These are phyloP conservation scores for Halcyon malimbica DNA, from an alignment of 2,113 vertebrate species.

Conservation along the genomic window DNA sequence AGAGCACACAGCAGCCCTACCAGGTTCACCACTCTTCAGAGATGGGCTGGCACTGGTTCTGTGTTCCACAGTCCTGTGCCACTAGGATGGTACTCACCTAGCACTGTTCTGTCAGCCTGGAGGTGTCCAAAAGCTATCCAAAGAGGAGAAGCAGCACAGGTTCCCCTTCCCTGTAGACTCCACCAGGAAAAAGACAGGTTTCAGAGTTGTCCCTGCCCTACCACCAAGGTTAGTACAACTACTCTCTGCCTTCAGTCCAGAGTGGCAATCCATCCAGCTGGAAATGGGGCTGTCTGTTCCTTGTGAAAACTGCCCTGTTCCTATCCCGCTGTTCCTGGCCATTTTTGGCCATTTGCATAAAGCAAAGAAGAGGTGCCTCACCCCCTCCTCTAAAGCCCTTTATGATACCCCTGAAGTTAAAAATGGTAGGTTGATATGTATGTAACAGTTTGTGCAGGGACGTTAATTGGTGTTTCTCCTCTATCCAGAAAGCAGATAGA, in stretches of 20 bases:
- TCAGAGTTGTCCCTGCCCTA: neutral
- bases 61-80: neutral
- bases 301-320: neutral
- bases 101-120: neutral
- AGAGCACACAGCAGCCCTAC: neutral
- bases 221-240: neutral
- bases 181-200: fast-evolving
- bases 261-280: neutral
- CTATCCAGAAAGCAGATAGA: neutral
- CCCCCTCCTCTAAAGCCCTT: neutral
- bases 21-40: neutral
- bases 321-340: neutral
- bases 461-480: neutral
- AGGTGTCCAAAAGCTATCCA: neutral
- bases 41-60: neutral
- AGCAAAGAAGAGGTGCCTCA: neutral
- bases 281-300: neutral
- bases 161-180: neutral
- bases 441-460: neutral
- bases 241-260: neutral
- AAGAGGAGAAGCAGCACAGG: neutral
- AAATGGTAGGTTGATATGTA: neutral
- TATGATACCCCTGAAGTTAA: neutral
- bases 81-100: neutral
- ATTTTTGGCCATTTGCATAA: neutral